Percentiles rank a stretch among this genome's conserved stretches.
These are phyloP conservation scores for Odontocerum albicorne DNA, from an alignment of 2,888 invertebrate species.

Conservation along the genomic window DNA sequence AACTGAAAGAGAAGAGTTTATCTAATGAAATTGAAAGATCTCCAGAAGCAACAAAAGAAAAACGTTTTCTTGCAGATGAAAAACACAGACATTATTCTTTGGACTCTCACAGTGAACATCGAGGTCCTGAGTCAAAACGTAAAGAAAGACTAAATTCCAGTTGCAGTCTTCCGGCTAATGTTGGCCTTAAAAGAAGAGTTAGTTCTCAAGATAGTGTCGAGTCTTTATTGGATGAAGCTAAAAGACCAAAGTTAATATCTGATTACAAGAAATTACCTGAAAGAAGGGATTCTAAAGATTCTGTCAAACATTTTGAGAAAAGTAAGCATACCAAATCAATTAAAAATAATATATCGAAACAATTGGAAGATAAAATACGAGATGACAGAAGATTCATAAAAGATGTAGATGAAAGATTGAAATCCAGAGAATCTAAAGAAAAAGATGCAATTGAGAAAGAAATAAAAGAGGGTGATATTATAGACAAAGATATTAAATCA, in stretches of 20 bases:
- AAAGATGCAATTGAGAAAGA: slow-evolving; percentile 43
- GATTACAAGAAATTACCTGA: slow-evolving; percentile 58
- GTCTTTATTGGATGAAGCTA: slow-evolving; percentile 60
- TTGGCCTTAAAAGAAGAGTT: slow-evolving; percentile 72
- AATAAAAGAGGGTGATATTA: slow-evolving; percentile 17
- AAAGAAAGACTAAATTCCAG: slow-evolving; percentile 63
- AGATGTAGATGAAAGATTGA: slow-evolving; percentile 49
- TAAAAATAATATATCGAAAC: slow-evolving; percentile 60
- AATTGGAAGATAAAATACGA: slow-evolving; percentile 62
- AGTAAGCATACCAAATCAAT: slow-evolving; percentile 59
- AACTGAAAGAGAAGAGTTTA: slow-evolving; percentile 52
- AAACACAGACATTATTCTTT: slow-evolving; percentile 56
- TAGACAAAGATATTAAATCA: slow-evolving; percentile 17
- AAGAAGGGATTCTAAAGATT: slow-evolving; percentile 73
- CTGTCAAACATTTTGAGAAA: slow-evolving; percentile 46
- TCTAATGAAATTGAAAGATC: slow-evolving; percentile 38
- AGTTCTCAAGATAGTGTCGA: slow-evolving; percentile 74
- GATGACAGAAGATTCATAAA: slow-evolving; percentile 62
- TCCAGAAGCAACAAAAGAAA: slow-evolving; percentile 44
- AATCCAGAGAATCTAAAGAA: slow-evolving; percentile 47
- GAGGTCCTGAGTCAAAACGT: slow-evolving; percentile 50
- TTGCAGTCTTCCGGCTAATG: slow-evolving; percentile 63
- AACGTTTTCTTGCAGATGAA: slow-evolving; percentile 45
- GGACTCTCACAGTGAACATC: slow-evolving; percentile 46
- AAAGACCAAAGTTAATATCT: slow-evolving; percentile 61